Conservation (phyloP, 1,140 invertebrate species). For the Papilio dardanus region DNA sequence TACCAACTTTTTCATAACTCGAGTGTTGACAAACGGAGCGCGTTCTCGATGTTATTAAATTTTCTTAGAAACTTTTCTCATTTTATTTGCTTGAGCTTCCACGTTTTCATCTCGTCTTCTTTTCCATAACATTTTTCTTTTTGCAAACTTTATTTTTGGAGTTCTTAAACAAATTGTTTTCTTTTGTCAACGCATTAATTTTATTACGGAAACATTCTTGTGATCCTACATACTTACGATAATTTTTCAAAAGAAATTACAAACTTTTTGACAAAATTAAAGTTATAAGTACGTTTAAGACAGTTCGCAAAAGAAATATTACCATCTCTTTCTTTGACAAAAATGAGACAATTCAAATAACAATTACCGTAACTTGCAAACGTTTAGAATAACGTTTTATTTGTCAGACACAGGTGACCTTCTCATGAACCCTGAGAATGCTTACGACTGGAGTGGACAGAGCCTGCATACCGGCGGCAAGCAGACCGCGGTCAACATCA, state of each 20-base stretch:
- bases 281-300: not conserved
- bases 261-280: constrained; percentile 19
- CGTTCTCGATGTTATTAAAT: constrained; percentile 71
- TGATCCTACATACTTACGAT: not conserved
- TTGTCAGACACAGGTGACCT: constrained; percentile 77
- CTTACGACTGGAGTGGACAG: constrained; percentile 72
- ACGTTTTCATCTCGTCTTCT: constrained; percentile 52
- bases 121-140: constrained; percentile 58
- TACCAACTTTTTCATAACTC: constrained; percentile 49
- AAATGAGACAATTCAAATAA: too few species aligned
- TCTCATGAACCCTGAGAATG: constrained; percentile 70
- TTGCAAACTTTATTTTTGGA: constrained; percentile 21
- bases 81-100: constrained; percentile 53
- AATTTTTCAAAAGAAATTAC: not conserved
- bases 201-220: not conserved
- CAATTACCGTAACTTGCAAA: too few species aligned
- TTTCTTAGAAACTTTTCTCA: constrained; percentile 73
- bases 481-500: constrained; percentile 86
- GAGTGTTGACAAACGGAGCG: constrained; percentile 52
- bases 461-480: constrained; percentile 55
- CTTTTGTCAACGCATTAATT: constrained; percentile 28
- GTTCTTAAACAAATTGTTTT: constrained; percentile 9
- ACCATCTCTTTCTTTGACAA: too few species aligned
- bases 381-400: not conserved
- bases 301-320: not conserved